Percentiles rank a stretch among this genome's conserved stretches.
These are phyloP conservation scores for Gallinago nigripennis DNA, from an alignment of 2,797 vertebrate genomes.

Conservation along the genomic window DNA sequence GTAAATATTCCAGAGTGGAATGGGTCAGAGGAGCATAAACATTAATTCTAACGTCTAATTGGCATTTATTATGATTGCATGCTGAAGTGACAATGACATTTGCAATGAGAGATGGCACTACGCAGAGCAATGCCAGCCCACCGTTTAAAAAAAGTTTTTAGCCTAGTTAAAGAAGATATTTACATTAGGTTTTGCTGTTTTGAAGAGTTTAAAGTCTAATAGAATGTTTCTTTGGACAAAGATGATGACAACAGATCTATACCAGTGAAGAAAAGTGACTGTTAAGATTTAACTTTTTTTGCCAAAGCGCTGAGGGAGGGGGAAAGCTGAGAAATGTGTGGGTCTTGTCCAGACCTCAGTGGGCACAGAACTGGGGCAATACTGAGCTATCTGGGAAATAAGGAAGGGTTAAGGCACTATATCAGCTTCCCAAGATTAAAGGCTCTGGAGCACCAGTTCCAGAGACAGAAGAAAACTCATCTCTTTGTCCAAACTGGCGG, in stretches of 20 bases:
- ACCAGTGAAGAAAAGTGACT: not conserved
- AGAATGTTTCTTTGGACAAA: not conserved
- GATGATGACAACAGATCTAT: not conserved
- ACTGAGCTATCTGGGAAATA: not conserved
- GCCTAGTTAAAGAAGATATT: not conserved
- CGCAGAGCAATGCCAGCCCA: not conserved
- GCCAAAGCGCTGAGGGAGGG: accelerated
- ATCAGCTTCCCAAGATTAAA: not conserved
- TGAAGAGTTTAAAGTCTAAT: not conserved
- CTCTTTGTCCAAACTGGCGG: not conserved
- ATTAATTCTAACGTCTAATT: not conserved
- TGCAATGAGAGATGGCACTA: not conserved
- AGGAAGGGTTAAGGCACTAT: not conserved
- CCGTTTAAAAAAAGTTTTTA: not conserved
- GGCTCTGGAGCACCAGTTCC: not conserved
- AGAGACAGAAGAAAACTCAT: not conserved
- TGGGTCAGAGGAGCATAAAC: not conserved
- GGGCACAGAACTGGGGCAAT: not conserved
- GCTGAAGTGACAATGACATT: not conserved
- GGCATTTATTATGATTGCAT: not conserved
- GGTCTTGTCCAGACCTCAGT: not conserved
- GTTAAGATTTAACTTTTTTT: not conserved
- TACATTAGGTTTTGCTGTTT: not conserved
- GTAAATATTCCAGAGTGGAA: not conserved
- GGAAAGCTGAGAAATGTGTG: not conserved